Conservation (phyloP, 2,888 invertebrate genomes). For the Cryptocheilus praepositus region DNA sequence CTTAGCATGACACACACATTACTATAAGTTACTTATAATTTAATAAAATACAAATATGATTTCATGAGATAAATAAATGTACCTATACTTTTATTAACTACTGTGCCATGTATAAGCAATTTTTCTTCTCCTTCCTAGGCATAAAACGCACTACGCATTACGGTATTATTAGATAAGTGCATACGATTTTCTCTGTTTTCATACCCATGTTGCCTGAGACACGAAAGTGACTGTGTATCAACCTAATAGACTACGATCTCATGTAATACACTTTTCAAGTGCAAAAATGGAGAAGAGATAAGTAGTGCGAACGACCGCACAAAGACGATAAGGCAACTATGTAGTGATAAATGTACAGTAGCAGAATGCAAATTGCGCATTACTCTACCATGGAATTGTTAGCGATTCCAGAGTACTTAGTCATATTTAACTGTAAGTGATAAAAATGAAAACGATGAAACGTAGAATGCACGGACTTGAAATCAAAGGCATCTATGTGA, state of each 20-base stretch:
- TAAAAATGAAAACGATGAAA: not conserved
- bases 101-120: too few species aligned
- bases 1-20: conserved; percentile 13
- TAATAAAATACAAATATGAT: conserved; percentile 24
- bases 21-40: not conserved
- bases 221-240: too few species aligned
- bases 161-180: not conserved
- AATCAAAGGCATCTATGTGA: too few species aligned
- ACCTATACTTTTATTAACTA: conserved; percentile 46
- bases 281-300: conserved; percentile 23
- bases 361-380: not conserved
- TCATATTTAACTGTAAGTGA: not conserved
- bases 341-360: not conserved
- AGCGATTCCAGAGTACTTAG: not conserved
- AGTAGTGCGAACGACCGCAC: conserved; percentile 33
- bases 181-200: too few species aligned
- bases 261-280: not conserved
- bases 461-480: not conserved
- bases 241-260: not conserved
- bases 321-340: conserved; percentile 20
- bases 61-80: conserved; percentile 36
- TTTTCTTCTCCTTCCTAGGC: too few species aligned
- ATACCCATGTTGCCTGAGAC: too few species aligned
- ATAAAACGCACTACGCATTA: not conserved
- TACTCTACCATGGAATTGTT: not conserved